Conservation (phyloP, 2,888 invertebrate species). For the Calliphora vomitoria region DNA sequence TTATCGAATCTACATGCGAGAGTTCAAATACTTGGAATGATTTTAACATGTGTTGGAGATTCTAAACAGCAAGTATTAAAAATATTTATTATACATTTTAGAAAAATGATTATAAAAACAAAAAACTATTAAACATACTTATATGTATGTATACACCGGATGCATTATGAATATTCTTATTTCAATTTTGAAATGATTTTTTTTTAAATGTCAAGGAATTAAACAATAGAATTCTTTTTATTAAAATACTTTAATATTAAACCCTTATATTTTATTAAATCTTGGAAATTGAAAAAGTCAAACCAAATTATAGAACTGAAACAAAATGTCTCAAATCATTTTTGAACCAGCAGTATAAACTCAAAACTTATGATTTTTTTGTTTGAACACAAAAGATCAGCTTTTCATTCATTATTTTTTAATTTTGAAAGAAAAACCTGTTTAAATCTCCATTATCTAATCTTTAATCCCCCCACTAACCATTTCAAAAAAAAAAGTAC, state of each 20-base stretch:
- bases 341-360: no score
- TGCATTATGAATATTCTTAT: background rate
- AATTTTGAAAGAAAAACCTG: background rate
- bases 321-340: no score
- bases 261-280: no score
- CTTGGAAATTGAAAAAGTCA: no score
- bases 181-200: background rate
- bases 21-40: conserved; percentile 20
- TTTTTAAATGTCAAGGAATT: no score
- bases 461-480: background rate
- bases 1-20: background rate
- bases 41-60: conserved; percentile 32
- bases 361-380: background rate
- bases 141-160: conserved; percentile 12
- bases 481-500: background rate
- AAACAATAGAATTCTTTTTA: no score
- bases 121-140: background rate
- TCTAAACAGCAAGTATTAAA: background rate
- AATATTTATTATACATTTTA: background rate
- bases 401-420: background rate
- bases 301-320: no score
- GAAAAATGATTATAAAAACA: background rate
- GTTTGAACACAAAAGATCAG: background rate
- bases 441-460: background rate
- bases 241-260: no score